A percentile compares a stretch with the other conserved stretches of the same genome.
These are phyloP conservation scores for Melieria omissa DNA, from an alignment of 2,888 invertebrate species.

Conservation along the genomic window DNA sequence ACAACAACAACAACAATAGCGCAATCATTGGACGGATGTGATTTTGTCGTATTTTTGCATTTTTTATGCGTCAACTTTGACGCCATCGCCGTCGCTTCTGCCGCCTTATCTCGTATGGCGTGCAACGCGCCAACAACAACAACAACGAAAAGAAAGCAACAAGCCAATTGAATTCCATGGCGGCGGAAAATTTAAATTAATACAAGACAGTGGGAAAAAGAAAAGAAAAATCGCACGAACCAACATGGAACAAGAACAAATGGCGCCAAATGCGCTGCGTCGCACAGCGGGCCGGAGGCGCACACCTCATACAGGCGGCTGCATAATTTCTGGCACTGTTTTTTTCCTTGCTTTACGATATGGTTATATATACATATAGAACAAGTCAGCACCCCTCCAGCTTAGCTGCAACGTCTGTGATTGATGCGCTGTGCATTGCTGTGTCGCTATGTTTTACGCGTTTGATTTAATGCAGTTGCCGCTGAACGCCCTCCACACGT, in stretches of 20 bases:
- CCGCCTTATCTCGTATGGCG: constrained; percentile 4
- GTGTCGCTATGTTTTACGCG: no score
- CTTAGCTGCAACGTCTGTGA: no score
- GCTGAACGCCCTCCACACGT: no score
- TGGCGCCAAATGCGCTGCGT: constrained; percentile 54
- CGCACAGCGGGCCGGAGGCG: background rate
- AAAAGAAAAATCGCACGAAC: background rate
- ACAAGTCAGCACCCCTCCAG: no score
- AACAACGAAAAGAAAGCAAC: constrained; percentile 6
- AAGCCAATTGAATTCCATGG: constrained; percentile 34
- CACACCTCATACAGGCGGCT: no score
- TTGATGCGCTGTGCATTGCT: no score
- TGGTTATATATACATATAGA: no score
- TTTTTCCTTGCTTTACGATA: no score
- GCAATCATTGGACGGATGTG: constrained; percentile 23
- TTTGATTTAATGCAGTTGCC: no score
- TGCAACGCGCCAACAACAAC: background rate
- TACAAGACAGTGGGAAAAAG: background rate
- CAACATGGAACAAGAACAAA: constrained; percentile 37
- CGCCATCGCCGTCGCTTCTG: constrained; percentile 3
- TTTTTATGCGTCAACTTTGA: constrained; percentile 43
- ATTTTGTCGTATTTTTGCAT: constrained; percentile 22
- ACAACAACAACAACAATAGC: constrained; percentile 1
- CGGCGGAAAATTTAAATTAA: constrained; percentile 47
- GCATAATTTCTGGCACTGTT: no score